Evolutionary conservation across 2,113 vertebrate genomes (phyloP), one percentile per base, ranked within the genome.

Genomic region (Lontra canadensis): DNA sequence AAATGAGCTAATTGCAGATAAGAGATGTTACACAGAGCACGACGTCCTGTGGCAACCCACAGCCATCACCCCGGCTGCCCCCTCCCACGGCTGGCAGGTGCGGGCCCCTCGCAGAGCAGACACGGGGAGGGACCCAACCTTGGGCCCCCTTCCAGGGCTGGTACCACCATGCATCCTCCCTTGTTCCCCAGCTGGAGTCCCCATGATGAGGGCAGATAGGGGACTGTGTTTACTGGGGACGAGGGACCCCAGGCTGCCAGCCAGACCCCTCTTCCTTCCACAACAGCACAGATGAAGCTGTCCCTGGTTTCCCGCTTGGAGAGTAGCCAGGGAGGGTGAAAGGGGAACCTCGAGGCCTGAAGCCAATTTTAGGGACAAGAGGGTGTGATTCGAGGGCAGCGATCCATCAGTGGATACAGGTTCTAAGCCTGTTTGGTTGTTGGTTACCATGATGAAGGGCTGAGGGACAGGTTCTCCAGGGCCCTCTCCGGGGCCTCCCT

Each of bases 1-100:
- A 98, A 99, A 91, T 88, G 99, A 99, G 98, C 99, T 99, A 97
- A 99, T 98, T 99, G 98, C 98, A 99, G 97, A 98, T 97, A 97
- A 98, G 97, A 98, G 97, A 98, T 65, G 95, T 99, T 99, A 99
- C 97, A 98, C 98, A 99, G 96, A 98, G 98, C 85, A 97, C 67
- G 83, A 44, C 96, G 81, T 96, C 97, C 98, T 49, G 92, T 90
- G 61, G 94, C 96, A 95, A 82, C 0, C 44, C 47, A 13, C 88
- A 92, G 57, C 97, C 95, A 83, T 95, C 88, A 49, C 21, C 76
- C 92, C 67, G 0, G 2, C 63, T 7, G 8, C 44, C 69, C 88
- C 47, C 67, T 7, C 85, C 88, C 73, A 0, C 65, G 3, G 21
- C 76, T 4, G 7, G 47, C 84, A 18, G 87, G 57, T 3, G 0